phyloP scores from a whole-genome alignment of 2,797 vertebrate genomes.

The Sparus aurata region DNA sequence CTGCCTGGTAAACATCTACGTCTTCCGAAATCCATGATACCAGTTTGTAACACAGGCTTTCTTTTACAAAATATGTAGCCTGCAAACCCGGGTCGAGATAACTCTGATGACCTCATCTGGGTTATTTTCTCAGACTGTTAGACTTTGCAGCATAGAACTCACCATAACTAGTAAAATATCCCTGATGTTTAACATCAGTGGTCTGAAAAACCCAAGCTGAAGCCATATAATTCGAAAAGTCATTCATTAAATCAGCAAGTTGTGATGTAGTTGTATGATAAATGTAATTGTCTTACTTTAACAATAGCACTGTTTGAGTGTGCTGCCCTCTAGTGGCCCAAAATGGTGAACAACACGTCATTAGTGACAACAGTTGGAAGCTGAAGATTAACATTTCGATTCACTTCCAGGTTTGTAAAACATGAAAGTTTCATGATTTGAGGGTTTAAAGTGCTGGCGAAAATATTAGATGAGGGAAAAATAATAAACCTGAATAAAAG shows the following conservation, averaged over 20 bases:
- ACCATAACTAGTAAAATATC: background rate
- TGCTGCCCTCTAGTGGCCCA: conserved; percentile 10
- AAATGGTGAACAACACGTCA: background rate
- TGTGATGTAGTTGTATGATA: background rate
- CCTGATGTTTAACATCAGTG: background rate
- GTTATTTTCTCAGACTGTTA: background rate
- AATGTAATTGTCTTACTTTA: background rate
- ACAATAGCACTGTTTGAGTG: background rate
- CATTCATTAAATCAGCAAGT: background rate
- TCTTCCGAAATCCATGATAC: conserved; percentile 7
- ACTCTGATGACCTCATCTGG: background rate
- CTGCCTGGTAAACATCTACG: background rate
- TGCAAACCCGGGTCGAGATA: background rate
- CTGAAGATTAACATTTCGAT: too few species aligned
- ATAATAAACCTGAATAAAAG: too few species aligned
- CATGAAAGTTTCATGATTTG: too few species aligned
- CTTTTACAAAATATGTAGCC: too few species aligned
- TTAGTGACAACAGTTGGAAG: too few species aligned
- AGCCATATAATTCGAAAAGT: background rate
- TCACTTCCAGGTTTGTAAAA: too few species aligned
- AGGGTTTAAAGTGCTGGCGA: too few species aligned
- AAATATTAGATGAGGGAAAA: too few species aligned
- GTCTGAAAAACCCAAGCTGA: background rate
- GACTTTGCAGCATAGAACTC: background rate
- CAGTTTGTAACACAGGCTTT: background rate